Evolutionary conservation across 1,140 invertebrate genomes (phyloP), one percentile per base, ranked within the genome.

Genomic region (Antheraea pernyi): DNA sequence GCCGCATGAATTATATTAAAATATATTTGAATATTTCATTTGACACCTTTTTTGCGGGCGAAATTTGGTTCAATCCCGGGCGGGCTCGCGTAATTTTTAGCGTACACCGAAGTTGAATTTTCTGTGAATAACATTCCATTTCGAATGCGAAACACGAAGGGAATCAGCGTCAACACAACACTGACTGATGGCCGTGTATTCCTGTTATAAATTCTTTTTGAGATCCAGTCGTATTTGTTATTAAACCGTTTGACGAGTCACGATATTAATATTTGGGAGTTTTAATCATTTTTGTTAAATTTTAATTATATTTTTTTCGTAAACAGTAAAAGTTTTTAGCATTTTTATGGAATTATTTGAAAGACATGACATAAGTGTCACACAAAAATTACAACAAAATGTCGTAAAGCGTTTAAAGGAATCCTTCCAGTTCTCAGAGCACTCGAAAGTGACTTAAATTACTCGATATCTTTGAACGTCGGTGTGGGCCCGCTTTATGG

Each of bases 11-110:
- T 91, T 91, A 91, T 91, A 91, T 91, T 92, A 92, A 91, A 92
- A 92, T 92, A 92, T 89, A 92, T 92, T 92, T 92, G 90, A 92
- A 92, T 92, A 92, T 92, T 92, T 92, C 90, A 92, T 92, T 92
- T 92, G 90, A 92, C 88, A 91, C 90, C 88, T 92, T 91, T 91
- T 85, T 85, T 91, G 82, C 86, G 81, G 80, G 77, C 80, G 88
- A 84, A 86, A 89, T 90, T 90, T 88, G 81, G 88, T 88, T 91
- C 89, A 91, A 90, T 91, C 89, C 86, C 76, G 78, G 77, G 77
- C 75, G 74, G 78, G 82, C 79, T 70, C 76, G 80, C 86, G 88
- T 91, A 91, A 91, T 91, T 91, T 91, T 91, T 89, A 83, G 83
- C 86, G 85, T 86, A 87, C 81, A 84, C 81, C 81, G 76, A 85